Conservation (phyloP, 2,888 invertebrate genomes). For the Colostygia pectinataria region DNA sequence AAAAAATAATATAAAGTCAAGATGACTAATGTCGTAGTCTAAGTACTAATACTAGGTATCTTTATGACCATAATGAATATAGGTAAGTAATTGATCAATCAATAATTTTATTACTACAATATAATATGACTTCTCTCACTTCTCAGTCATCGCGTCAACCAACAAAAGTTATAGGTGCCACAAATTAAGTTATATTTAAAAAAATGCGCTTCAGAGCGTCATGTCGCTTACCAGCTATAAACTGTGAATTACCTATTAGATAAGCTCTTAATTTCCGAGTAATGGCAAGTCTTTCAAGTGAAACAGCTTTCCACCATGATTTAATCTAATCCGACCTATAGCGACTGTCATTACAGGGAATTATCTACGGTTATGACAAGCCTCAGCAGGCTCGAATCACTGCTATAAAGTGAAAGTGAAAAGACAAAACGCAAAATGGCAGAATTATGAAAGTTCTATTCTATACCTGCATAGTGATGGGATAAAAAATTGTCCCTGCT, state of each 20-base stretch:
- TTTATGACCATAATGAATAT: too few species aligned
- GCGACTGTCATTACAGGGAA: conserved; percentile 50
- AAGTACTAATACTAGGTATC: too few species aligned
- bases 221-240: not conserved
- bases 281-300: conserved; percentile 34
- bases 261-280: conserved; percentile 9
- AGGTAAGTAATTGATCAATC: too few species aligned
- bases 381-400: conserved; percentile 51
- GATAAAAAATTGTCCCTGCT: not conserved
- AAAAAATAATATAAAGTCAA: too few species aligned
- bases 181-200: too few species aligned
- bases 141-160: too few species aligned
- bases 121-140: too few species aligned
- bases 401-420: conserved; percentile 55
- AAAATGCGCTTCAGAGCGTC: not conserved
- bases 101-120: too few species aligned
- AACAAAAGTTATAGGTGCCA: too few species aligned
- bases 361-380: conserved; percentile 47
- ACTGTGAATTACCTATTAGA: not conserved
- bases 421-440: conserved; percentile 40
- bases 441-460: conserved; percentile 41
- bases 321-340: conserved; percentile 39
- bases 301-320: conserved; percentile 48
- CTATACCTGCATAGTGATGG: conserved; percentile 11
- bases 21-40: too few species aligned